Base-by-base conservation (phyloP, 2,888 invertebrate genomes). In the Drosophila ustulata region DNA sequence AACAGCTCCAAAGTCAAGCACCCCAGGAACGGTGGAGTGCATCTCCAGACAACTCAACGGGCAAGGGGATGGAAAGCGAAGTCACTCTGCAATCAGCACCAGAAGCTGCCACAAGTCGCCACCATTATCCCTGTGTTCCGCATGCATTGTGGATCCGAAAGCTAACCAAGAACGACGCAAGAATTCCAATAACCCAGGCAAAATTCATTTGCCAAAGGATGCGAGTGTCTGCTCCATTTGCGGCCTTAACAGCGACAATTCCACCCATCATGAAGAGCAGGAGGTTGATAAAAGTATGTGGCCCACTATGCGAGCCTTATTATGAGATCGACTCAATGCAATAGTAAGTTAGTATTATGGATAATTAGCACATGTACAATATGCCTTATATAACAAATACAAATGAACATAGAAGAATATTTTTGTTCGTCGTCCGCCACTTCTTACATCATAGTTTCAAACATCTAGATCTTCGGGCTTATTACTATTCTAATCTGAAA, bases 141-240 rank as follows among this genome's bases (percentile, higher is more conserved):
- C 11, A n/a, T 49, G 59, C 43, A 51, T 34, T 34, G 2, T 25
- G 55, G 61, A 52, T 3, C 25, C 39, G 7, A 30, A 43, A 1
- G 7, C 0, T 4, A 4, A 0, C 0, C 6, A 1, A 11, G 70
- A 52, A 0, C 9, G 53, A 0, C 49, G 50, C 28, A 70, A 55
- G 11, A 62, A 30, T 9, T 0, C 18, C 0, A 37, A 28, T 18
- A 45, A 45, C 3, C 5, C 55, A 25, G 62, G 62, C 18, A 53
- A 23, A 6, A 46, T 43, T 26, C 2, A 46, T 6, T 8, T 28
- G 32, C 18, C 30, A 13, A 41, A n/a, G 26, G 62, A 55, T 0
- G 47, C 26, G 26, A 53, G 72, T 28, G 2, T 46, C 28, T 75
- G 76, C 30, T 50, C 64, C 7, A 39, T 55, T 41, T 70, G 72